Percentiles rank a stretch among this genome's conserved stretches.
Conservation (phyloP, 2,888 invertebrate genomes). For the Lasioglossum marginatum region DNA sequence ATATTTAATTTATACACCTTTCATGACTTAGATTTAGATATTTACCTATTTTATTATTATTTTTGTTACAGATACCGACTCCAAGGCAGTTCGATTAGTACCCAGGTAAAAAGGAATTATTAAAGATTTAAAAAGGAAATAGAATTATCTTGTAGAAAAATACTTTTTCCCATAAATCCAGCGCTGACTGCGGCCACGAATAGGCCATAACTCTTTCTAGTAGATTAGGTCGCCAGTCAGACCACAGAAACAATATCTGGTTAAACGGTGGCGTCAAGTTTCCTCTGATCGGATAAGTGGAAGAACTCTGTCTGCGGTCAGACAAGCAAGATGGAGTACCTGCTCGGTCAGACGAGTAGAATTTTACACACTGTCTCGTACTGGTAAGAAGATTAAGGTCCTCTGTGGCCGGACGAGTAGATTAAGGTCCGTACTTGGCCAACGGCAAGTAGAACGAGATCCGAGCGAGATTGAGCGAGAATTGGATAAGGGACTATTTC, state of each 20-base stretch:
- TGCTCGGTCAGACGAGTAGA: neutral
- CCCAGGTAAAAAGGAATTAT: neutral
- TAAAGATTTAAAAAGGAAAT: too few species aligned
- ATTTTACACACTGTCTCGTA: neutral
- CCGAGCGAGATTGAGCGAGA: neutral
- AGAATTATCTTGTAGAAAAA: too few species aligned
- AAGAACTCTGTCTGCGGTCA: neutral
- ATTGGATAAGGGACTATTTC: constrained; percentile 8
- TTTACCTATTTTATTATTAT: neutral
- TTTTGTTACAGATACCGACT: neutral
- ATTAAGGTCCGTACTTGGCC: neutral
- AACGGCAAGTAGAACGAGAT: neutral
- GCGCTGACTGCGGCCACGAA: too few species aligned
- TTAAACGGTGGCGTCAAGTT: neutral
- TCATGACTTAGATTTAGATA: neutral
- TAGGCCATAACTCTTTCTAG: neutral
- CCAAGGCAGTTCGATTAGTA: neutral
- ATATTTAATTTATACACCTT: neutral
- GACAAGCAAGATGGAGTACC: neutral
- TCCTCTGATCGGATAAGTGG: constrained; percentile 12
- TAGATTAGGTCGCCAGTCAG: neutral
- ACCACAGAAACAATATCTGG: neutral
- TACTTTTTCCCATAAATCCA: too few species aligned
- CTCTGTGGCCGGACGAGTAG: neutral
- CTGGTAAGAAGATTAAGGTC: constrained; percentile 6